Conservation (phyloP, 1,140 invertebrate genomes). For the Drosophila tristis region DNA sequence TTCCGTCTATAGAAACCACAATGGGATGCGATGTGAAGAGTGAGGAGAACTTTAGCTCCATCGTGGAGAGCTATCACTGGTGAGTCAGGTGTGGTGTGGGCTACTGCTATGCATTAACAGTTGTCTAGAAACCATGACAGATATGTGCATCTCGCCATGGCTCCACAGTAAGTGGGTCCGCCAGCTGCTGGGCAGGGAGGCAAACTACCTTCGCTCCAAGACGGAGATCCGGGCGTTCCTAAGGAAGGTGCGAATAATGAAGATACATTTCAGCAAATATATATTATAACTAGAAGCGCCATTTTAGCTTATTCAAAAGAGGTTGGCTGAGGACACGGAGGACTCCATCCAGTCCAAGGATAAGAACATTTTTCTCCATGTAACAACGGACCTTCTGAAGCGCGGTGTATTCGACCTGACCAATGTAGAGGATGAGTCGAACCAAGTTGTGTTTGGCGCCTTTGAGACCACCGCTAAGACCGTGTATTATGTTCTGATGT, state of each 20-base stretch:
- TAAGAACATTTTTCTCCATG: slow-evolving; percentile 62
- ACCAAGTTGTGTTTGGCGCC: slow-evolving; percentile 54
- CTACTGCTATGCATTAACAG: not conserved
- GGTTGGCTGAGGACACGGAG: slow-evolving; percentile 38
- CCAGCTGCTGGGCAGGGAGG: slow-evolving; percentile 51
- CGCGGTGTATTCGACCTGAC: slow-evolving; percentile 32
- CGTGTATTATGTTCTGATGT: slow-evolving; percentile 36
- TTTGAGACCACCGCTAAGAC: slow-evolving; percentile 66
- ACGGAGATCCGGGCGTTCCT: slow-evolving; percentile 62
- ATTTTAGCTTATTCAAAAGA: slow-evolving; percentile 57
- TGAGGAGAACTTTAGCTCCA: slow-evolving; percentile 7
- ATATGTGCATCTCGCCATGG: slow-evolving; percentile 76
- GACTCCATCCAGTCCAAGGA: slow-evolving; percentile 24
- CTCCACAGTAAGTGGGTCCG: slow-evolving; percentile 46
- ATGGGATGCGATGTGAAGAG: slow-evolving; percentile 44
- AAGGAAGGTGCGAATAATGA: slow-evolving; percentile 34
- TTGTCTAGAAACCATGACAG: not conserved
- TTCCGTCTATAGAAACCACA: slow-evolving; percentile 36
- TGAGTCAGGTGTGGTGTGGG: slow-evolving; percentile 7
- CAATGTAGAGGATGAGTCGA: slow-evolving; percentile 55
- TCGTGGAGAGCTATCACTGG: slow-evolving; percentile 45
- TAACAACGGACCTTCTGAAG: slow-evolving; percentile 38
- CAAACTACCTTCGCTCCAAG: slow-evolving; percentile 55
- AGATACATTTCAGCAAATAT: not conserved
- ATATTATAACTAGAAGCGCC: no score